These are phyloP conservation scores for Leucania comma DNA, from an alignment of 2,888 invertebrate genomes.

Conservation along the genomic window DNA sequence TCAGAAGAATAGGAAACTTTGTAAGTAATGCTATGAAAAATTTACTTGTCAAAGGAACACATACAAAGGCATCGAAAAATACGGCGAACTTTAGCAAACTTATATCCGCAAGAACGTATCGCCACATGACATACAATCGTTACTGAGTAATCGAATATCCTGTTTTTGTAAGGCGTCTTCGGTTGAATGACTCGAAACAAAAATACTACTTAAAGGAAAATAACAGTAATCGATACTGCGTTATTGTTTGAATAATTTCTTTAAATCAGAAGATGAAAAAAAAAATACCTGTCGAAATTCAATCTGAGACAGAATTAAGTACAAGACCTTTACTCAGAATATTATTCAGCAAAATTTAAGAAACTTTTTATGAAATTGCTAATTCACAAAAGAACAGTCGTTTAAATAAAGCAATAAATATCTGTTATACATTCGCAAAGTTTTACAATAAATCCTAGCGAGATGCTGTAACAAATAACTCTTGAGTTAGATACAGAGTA, in stretches of 20 bases:
- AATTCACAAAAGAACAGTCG: constrained; percentile 7
- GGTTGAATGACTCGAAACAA: constrained; percentile 15
- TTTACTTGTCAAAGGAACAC: not conserved
- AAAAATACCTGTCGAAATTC: not conserved
- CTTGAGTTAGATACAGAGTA: constrained; percentile 1
- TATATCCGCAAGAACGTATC: constrained; percentile 13
- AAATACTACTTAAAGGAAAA: constrained; percentile 26
- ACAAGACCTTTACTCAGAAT: not conserved
- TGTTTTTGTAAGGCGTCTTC: constrained; percentile 45
- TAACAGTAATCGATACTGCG: constrained; percentile 31
- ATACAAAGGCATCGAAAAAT: not conserved
- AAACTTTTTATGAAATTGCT: constrained; percentile 5
- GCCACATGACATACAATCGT: constrained; percentile 22
- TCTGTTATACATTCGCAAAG: constrained; percentile 13
- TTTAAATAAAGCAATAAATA: constrained; percentile 20
- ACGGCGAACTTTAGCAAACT: not conserved
- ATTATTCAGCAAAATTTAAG: constrained; percentile 11
- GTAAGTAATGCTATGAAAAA: constrained; percentile 4
- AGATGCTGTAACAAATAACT: constrained; percentile 16
- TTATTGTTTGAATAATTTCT: not conserved
- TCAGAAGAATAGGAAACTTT: not conserved
- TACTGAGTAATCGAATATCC: constrained; percentile 54
- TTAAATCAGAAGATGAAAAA: not conserved
- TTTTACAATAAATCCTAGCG: constrained; percentile 3
- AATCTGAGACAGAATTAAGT: constrained; percentile 4